These are phyloP conservation scores for Ormyrus pomaceus DNA, from an alignment of 2,888 invertebrate species.

Conservation along the genomic window DNA sequence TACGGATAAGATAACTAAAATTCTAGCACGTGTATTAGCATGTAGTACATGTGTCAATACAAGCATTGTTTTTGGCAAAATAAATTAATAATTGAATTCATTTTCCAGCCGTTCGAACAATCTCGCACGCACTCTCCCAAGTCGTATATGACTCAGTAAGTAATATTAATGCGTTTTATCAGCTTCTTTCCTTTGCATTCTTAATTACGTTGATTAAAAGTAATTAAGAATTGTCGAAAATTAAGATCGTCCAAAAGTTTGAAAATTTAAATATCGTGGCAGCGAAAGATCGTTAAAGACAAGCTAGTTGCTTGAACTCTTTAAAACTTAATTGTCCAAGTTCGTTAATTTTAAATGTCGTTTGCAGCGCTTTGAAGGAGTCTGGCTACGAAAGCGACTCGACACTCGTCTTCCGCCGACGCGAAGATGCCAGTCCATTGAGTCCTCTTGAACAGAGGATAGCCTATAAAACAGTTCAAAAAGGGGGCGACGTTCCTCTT, in stretches of 20 bases:
- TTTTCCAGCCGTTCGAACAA: conserved; percentile 82
- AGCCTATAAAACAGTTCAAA: conserved; percentile 92
- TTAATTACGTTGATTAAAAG: too few species aligned
- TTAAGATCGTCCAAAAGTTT: too few species aligned
- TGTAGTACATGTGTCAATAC: conserved; percentile 22
- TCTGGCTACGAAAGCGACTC: conserved; percentile 95
- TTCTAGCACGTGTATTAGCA: conserved; percentile 47
- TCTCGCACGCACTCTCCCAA: conserved; percentile 82
- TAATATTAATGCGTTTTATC: conserved; percentile 57
- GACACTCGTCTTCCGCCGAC: conserved; percentile 88
- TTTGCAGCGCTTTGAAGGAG: conserved; percentile 86
- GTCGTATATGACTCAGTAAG: conserved; percentile 90
- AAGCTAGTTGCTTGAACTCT: background rate
- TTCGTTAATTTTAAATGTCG: conserved; percentile 41
- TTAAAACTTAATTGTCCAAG: conserved; percentile 32
- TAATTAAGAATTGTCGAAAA: too few species aligned
- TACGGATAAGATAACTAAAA: conserved; percentile 26
- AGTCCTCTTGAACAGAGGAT: conserved; percentile 90
- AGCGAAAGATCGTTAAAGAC: too few species aligned
- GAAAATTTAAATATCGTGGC: too few species aligned
- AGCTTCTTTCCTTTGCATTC: too few species aligned
- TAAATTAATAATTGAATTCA: conserved; percentile 20
- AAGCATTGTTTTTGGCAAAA: background rate
- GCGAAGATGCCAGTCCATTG: conserved; percentile 82
- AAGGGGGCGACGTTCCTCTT: conserved; percentile 95